Percentiles rank a stretch among this genome's conserved stretches.
Evolutionary conservation across 2,888 invertebrate genomes (phyloP).

Genomic region (Drosophila leonis): DNA sequence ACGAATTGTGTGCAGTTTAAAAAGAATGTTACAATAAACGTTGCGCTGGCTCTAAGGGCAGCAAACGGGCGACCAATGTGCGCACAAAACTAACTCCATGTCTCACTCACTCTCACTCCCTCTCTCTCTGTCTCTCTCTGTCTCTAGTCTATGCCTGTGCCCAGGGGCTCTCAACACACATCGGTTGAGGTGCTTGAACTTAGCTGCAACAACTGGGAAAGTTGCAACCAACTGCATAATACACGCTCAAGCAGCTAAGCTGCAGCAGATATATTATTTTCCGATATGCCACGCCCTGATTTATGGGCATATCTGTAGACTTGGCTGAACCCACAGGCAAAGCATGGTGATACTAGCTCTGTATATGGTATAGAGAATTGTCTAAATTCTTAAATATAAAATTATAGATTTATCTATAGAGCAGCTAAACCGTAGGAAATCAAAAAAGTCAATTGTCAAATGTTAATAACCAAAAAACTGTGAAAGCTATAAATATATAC

Average conservation of each 20-base stretch:
- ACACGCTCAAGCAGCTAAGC: neutral
- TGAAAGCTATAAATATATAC: too few relatives aligned
- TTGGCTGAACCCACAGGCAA: neutral
- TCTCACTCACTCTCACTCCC: neutral
- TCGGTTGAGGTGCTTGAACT: conserved; percentile 64
- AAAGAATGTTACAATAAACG: conserved; percentile 50
- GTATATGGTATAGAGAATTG: too few relatives aligned
- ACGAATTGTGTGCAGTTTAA: conserved; percentile 69
- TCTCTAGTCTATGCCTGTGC: conserved; percentile 2
- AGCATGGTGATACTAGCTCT: too few relatives aligned
- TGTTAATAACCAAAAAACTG: too few relatives aligned
- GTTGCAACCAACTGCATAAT: neutral
- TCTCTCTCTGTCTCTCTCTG: neutral
- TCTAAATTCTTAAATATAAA: too few relatives aligned
- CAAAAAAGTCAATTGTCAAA: too few relatives aligned
- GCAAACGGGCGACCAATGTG: conserved; percentile 17
- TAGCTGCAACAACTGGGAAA: conserved; percentile 1
- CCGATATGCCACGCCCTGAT: neutral
- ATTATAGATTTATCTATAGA: too few relatives aligned
- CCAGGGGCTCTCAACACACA: conserved; percentile 1
- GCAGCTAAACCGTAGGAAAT: too few relatives aligned
- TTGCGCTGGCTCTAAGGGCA: conserved; percentile 28
- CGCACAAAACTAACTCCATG: conserved; percentile 20
- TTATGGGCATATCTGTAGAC: neutral
- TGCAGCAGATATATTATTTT: neutral